phyloP scores from a whole-genome alignment of 2,888 invertebrate species.

The Clivina fossor region DNA sequence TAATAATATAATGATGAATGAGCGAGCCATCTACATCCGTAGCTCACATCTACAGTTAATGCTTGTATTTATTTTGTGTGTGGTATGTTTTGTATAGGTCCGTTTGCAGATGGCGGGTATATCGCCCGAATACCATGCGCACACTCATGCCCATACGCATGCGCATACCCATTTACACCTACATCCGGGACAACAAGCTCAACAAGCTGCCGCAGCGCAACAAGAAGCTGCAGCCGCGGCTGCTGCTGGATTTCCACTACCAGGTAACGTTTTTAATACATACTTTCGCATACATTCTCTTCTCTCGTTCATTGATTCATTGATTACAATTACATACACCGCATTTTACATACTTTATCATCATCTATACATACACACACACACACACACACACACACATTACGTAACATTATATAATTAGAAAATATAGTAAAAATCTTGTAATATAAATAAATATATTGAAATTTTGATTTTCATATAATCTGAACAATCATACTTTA shows the following conservation, averaged over 20 bases:
- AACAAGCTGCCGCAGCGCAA: slow-evolving; percentile 67
- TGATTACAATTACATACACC: too few relatives aligned
- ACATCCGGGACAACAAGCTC: slow-evolving; percentile 76
- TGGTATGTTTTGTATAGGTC: slow-evolving; percentile 51
- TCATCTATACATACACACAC: too few relatives aligned
- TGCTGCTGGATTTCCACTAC: slow-evolving; percentile 57
- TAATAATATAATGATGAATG: not conserved
- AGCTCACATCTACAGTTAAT: not conserved
- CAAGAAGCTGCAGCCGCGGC: slow-evolving; percentile 53
- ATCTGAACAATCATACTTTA: too few relatives aligned
- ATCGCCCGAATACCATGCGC: slow-evolving; percentile 86
- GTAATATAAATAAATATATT: too few relatives aligned
- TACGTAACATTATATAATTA: too few relatives aligned
- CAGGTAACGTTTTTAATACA: slow-evolving; percentile 55
- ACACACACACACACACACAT: too few relatives aligned
- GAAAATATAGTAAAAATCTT: too few relatives aligned
- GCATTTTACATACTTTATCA: too few relatives aligned
- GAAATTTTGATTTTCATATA: too few relatives aligned
- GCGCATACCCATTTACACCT: slow-evolving; percentile 88
- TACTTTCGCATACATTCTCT: not conserved
- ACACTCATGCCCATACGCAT: slow-evolving; percentile 89
- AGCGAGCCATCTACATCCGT: not conserved
- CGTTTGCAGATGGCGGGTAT: slow-evolving; percentile 92
- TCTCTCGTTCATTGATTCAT: too few relatives aligned
- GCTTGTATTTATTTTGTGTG: slow-evolving; percentile 7